Evolutionary conservation across 2,797 vertebrate species (phyloP), one percentile per base, ranked within the genome.

Genomic region (Pangasius krempfi): DNA sequence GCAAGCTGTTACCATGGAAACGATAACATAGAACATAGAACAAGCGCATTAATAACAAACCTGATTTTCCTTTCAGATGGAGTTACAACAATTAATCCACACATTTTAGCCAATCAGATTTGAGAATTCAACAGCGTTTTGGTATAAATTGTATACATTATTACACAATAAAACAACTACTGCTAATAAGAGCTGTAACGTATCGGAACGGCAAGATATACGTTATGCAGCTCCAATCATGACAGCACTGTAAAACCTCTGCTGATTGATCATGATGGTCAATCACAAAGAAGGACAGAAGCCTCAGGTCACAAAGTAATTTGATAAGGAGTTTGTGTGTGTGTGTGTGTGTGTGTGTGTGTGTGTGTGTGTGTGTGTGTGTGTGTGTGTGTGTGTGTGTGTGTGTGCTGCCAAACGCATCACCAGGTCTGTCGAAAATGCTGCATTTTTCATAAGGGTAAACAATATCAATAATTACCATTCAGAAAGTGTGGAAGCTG

Each of bases 381-480:
- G 30, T 70, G 66, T 70, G n/a, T 70, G 66, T 70, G 66, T 70
- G 66, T 33, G 64, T 30, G 60, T 27, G 25, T 62, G 60, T 62
- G 60, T 62, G 22, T 8, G 27, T 30, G 64, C 6, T 62, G 22
- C 60, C 60, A 64, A 64, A 64, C 25, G 9, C 60, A 27, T 2
- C 60, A n/a, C 25, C 60, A 9, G 20, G 64, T 68, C 14, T 0
- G 14, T 33, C 14, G 66, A 47, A 75, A n/a, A 52, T 50, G 14
- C 27, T 76, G 68, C 75, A 84, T 80, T 91, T 85, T 68, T 85
- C 47, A 60, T 20, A 68, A 86, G 84, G 80, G 78, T 88, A 89
- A 90, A 91, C 86, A 90, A 89, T 86, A 89, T 87, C 85, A 89
- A 87, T 91, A 89, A 92, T 92, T 92, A 81, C 73, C 85, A 84